Evolutionary conservation across 2,797 vertebrate species (phyloP).

Genomic region (Acanthis flammea): DNA sequence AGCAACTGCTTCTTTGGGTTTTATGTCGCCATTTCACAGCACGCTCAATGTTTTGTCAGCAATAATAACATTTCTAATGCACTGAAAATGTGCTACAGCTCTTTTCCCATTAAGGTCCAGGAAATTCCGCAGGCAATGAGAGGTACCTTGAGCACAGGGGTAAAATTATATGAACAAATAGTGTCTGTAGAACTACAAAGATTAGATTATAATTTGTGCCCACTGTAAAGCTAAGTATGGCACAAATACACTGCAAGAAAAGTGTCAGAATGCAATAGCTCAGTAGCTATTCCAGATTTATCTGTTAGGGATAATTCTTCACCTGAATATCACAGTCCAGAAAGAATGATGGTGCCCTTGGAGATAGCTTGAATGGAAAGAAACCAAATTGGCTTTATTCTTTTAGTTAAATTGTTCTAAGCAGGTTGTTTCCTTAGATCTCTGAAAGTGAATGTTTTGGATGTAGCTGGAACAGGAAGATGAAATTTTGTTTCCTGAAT

Average conservation of each 20-base stretch:
- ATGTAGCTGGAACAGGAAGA: background rate
- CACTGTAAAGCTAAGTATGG: background rate
- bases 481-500: slow-evolving; percentile 1
- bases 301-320: background rate
- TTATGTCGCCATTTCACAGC: slow-evolving; percentile 22
- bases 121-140: slow-evolving; percentile 15
- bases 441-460: background rate
- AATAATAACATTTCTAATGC: slow-evolving; percentile 40
- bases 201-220: background rate
- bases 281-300: background rate
- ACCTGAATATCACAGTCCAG: background rate
- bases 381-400: background rate
- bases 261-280: background rate
- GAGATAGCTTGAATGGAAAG: background rate
- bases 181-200: background rate
- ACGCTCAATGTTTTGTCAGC: background rate
- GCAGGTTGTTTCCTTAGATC: background rate
- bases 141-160: background rate
- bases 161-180: slow-evolving; percentile 2
- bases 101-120: slow-evolving; percentile 20
- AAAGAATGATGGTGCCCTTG: background rate
- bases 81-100: background rate
- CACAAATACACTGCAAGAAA: background rate
- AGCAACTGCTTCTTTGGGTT: background rate
- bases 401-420: background rate